phyloP scores from a whole-genome alignment of 2,888 invertebrate genomes.

The Phoenoteleia sp. region DNA sequence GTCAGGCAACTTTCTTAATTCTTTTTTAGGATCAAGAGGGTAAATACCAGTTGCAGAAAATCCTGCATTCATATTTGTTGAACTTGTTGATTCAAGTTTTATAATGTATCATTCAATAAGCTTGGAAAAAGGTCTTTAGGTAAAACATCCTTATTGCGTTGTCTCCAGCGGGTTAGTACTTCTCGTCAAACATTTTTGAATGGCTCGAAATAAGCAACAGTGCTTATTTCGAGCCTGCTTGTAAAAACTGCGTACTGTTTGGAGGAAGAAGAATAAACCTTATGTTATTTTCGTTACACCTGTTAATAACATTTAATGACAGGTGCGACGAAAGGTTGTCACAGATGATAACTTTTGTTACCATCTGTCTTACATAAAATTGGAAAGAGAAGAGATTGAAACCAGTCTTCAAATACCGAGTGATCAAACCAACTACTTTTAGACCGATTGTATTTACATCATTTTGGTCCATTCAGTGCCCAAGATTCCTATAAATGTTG shows the following conservation, averaged over 20 bases:
- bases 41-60: too few species aligned
- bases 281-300: conserved; percentile 79
- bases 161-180: too few species aligned
- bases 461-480: conserved; percentile 77
- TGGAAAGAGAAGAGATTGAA: conserved; percentile 75
- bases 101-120: too few species aligned
- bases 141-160: too few species aligned
- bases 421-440: conserved; percentile 77
- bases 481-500: conserved; percentile 80
- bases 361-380: conserved; percentile 72
- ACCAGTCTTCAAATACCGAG: conserved; percentile 74
- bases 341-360: conserved; percentile 79
- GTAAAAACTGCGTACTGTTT: conserved; percentile 78
- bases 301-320: conserved; percentile 73
- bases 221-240: too few species aligned
- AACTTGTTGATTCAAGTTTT: too few species aligned
- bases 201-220: conserved; percentile 75
- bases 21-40: too few species aligned
- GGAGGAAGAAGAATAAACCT: conserved; percentile 79
- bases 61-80: too few species aligned
- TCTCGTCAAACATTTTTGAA: conserved; percentile 77
- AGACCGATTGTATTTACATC: conserved; percentile 77
- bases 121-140: too few species aligned
- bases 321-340: conserved; percentile 80
- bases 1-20: too few species aligned